Evolutionary conservation across 2,113 vertebrate genomes (phyloP), one percentile per base, ranked within the genome.

Genomic region (Procapra przewalskii): DNA sequence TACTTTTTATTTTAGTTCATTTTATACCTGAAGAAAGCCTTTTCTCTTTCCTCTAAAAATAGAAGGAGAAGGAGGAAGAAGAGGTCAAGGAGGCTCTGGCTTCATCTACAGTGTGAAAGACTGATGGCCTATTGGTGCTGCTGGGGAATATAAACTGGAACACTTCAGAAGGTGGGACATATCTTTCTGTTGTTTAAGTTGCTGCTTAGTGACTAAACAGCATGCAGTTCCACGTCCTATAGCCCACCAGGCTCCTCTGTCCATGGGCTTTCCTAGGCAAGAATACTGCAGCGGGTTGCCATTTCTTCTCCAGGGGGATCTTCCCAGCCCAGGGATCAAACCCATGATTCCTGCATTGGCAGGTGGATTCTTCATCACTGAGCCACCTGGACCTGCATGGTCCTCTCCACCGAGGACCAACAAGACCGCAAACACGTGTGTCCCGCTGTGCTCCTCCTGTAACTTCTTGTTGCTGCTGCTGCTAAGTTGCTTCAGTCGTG

Each of bases 401-500:
- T 1, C n/a, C 19, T 12, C 67, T 40, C 33, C 6, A 27, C 8
- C 15, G 10, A 16, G 4, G 13, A 89, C 79, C 17, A 11, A 31
- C 2, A n/a, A 36, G 64, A 6, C 2, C 14, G 0, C 8, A 1
- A 10, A 12, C 2, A 27, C 1, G 0, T 12, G 29, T 54, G 85
- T 75, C n/a, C 16, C 8, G 0, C 4, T 43, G 33, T 14, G 9
- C 0, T 54, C 17, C 3, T 52, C 40, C 59, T 11, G 1, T 31
- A 48, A 52, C 19, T 3, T 59, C 23, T 43, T 43, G 71, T 15
- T 62, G 12, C 59, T 59, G 59, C 27, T 62, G 59, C 59, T 62
- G 59, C 59, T 60, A 60, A 31, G 29, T 62, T 1, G 0, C 59
- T 31, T 62, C 6, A 31, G 2, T 31, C 6, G 0, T 31, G 13